Conservation (phyloP, 1,140 invertebrate genomes). For the Goniozus legneri region DNA sequence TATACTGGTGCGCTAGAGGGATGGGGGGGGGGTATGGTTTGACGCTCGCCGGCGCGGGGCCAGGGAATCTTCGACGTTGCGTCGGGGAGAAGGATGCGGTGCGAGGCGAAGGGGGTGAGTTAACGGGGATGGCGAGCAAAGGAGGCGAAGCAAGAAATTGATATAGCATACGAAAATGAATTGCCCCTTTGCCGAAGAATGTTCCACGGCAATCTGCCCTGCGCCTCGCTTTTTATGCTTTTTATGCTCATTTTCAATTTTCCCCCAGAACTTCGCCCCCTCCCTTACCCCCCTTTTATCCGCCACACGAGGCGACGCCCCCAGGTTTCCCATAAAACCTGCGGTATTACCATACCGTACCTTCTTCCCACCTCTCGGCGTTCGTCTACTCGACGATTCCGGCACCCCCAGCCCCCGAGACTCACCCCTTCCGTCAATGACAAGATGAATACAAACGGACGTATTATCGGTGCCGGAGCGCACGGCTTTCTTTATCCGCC, state of each 20-base stretch:
- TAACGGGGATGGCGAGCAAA: slow-evolving; percentile 20
- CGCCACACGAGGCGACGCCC: slow-evolving; percentile 24
- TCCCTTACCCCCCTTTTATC: too few relatives aligned
- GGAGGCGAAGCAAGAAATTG: slow-evolving; percentile 56
- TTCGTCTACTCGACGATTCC: too few relatives aligned
- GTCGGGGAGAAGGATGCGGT: slow-evolving; percentile 23
- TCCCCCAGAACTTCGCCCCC: slow-evolving; percentile 24
- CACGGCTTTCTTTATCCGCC: slow-evolving; percentile 11
- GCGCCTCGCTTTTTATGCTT: slow-evolving; percentile 48
- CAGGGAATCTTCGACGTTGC: too few relatives aligned
- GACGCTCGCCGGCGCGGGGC: too few relatives aligned
- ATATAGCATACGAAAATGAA: slow-evolving; percentile 57
- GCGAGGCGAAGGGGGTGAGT: slow-evolving; percentile 5
- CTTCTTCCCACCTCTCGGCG: slow-evolving; percentile 18
- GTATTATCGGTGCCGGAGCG: slow-evolving; percentile 31
- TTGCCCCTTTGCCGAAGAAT: slow-evolving; percentile 52
- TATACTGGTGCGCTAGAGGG: slow-evolving; percentile 5
- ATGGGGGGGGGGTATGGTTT: slow-evolving; percentile 12
- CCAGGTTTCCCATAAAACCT: slow-evolving; percentile 46
- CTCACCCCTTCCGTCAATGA: slow-evolving; percentile 29
- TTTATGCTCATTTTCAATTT: slow-evolving; percentile 57
- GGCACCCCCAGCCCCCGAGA: slow-evolving; percentile 14
- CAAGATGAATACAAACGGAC: slow-evolving; percentile 45
- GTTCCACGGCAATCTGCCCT: slow-evolving; percentile 53
- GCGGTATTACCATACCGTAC: slow-evolving; percentile 43